These are phyloP conservation scores for Nasonia giraulti DNA, from an alignment of 1,140 invertebrate species.

Conservation along the genomic window DNA sequence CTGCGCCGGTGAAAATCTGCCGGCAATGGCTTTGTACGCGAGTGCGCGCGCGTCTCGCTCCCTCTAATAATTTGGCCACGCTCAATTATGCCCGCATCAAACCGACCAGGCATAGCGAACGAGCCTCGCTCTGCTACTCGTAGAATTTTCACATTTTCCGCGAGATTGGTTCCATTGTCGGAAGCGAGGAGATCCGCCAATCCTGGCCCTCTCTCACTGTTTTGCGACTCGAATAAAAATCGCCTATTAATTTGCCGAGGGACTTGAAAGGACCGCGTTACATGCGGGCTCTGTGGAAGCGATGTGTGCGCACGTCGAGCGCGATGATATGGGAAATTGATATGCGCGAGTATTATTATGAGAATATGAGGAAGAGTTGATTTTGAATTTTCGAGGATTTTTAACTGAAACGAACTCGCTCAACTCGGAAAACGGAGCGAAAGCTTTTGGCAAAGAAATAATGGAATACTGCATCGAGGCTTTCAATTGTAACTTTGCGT, in stretches of 20 bases:
- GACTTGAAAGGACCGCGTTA: neutral
- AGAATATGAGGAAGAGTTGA: too few relatives aligned
- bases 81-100: conserved; percentile 56
- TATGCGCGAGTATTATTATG: too few relatives aligned
- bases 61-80: conserved; percentile 58
- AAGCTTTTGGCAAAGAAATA: too few relatives aligned
- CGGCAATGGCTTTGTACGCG: conserved; percentile 17
- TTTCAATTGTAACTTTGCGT: conserved; percentile 39
- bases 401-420: too few relatives aligned
- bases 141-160: conserved; percentile 52
- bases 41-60: neutral
- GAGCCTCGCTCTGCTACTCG: neutral
- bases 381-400: too few relatives aligned
- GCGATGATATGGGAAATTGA: too few relatives aligned
- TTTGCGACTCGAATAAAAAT: conserved; percentile 38
- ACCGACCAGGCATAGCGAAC: conserved; percentile 44
- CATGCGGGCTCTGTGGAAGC: neutral
- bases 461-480: neutral
- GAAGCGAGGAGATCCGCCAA: neutral
- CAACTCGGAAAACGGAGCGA: too few relatives aligned
- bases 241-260: conserved; percentile 16
- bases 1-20: conserved; percentile 22
- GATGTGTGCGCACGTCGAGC: too few relatives aligned
- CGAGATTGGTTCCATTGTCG: conserved; percentile 54
- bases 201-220: neutral